These are phyloP conservation scores for Pachypanchax playfairii DNA, from an alignment of 2,113 vertebrate genomes.

Conservation along the genomic window DNA sequence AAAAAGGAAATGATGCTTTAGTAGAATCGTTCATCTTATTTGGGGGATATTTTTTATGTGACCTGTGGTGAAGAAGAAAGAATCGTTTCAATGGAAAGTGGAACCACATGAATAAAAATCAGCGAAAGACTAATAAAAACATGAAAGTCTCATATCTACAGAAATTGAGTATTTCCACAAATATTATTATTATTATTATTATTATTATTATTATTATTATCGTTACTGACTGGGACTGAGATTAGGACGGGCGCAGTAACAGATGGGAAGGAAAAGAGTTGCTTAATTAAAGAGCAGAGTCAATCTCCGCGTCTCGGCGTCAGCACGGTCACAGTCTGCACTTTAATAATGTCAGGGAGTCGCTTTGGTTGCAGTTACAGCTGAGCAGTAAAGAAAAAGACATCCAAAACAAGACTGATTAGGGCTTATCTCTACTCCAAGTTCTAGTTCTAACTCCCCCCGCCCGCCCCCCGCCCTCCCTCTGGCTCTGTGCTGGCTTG, in stretches of 20 bases:
- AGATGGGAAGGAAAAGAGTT: conserved; percentile 74
- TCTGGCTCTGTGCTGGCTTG: conserved; percentile 28
- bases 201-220: conserved; percentile 1
- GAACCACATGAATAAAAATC: background rate
- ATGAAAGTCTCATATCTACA: background rate
- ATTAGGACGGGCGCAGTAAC: conserved; percentile 54
- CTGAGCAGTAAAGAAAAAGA: conserved; percentile 36
- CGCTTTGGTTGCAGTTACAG: conserved; percentile 72
- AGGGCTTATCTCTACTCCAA: conserved; percentile 41
- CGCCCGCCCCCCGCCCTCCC: conserved; percentile 1
- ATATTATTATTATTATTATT: conserved; percentile 9
- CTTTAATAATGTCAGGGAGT: conserved; percentile 72
- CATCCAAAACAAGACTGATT: conserved; percentile 61
- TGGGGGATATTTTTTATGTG: background rate
- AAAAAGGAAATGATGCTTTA: conserved; percentile 12
- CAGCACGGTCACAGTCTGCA: conserved; percentile 62
- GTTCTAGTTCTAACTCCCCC: background rate
- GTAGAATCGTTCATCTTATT: conserved; percentile 11
- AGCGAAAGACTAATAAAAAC: background rate
- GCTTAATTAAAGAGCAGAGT: conserved; percentile 76
- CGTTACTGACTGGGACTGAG: conserved; percentile 13
- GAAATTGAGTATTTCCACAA: conserved; percentile 5
- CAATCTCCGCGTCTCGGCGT: conserved; percentile 69
- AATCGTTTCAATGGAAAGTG: conserved; percentile 6
- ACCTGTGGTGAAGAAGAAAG: background rate